Evolutionary conservation across 2,113 vertebrate species (phyloP).

Genomic region (Butorides virescens): DNA sequence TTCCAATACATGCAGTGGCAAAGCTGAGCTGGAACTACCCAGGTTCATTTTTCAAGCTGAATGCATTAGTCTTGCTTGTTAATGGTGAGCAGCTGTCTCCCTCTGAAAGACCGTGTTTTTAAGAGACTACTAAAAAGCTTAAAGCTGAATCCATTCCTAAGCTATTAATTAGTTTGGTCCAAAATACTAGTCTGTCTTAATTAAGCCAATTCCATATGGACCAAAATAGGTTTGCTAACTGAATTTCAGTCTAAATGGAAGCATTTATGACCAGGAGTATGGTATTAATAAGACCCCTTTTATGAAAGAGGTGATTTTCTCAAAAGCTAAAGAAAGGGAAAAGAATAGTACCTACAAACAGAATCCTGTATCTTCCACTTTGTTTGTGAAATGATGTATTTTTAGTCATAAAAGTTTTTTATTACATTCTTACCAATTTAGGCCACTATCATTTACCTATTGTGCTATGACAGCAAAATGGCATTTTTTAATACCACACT

Average conservation of each 20-base stretch:
- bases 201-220: slow-evolving; percentile 20
- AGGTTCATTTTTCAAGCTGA: slow-evolving; percentile 9
- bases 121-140: not conserved
- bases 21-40: not conserved
- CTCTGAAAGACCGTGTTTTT: not conserved
- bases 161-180: slow-evolving; percentile 18
- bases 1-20: not conserved
- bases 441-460: not conserved
- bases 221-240: not conserved
- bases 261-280: not conserved
- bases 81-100: not conserved
- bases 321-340: not conserved
- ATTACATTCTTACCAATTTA: not conserved
- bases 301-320: not conserved
- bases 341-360: not conserved
- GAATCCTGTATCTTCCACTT: not conserved
- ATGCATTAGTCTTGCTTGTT: not conserved
- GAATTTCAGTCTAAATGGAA: not conserved
- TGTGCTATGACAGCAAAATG: not conserved
- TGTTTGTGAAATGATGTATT: not conserved
- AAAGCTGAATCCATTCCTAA: not conserved
- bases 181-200: slow-evolving; percentile 34
- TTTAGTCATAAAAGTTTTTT: not conserved
- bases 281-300: not conserved
- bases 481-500: not conserved